Evolutionary conservation across 2,113 vertebrate genomes (phyloP).

Genomic region (Cololabis saira): DNA sequence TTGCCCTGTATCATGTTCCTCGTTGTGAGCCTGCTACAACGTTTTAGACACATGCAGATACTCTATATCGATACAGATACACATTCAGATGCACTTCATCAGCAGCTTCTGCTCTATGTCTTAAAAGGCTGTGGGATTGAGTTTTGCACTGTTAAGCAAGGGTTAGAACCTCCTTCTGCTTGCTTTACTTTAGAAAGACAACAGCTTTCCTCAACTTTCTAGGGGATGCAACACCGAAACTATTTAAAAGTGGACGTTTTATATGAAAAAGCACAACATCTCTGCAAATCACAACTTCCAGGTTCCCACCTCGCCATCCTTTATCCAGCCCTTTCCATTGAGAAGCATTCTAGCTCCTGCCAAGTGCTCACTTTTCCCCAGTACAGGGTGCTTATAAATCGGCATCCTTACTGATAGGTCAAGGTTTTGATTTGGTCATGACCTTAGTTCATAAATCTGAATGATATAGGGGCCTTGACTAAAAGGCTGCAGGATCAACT

Average conservation of each 20-base stretch:
- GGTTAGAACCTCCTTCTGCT: slow-evolving; percentile 18
- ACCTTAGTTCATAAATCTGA: slow-evolving; percentile 80
- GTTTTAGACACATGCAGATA: too few species aligned
- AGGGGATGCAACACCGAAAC: slow-evolving; percentile 29
- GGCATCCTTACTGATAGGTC: slow-evolving; percentile 70
- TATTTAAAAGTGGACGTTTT: slow-evolving; percentile 46
- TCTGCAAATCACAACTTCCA: slow-evolving; percentile 75
- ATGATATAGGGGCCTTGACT: slow-evolving; percentile 75
- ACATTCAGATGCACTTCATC: too few species aligned
- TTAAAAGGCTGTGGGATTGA: too few species aligned
- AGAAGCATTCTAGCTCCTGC: slow-evolving; percentile 64
- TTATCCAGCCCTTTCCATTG: slow-evolving; percentile 52
- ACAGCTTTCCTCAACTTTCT: slow-evolving; percentile 27
- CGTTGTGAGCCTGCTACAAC: too few species aligned
- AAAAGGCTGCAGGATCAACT: slow-evolving; percentile 71
- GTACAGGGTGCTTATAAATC: slow-evolving; percentile 76
- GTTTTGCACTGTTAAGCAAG: not conserved
- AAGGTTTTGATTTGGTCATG: slow-evolving; percentile 82
- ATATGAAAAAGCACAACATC: slow-evolving; percentile 64
- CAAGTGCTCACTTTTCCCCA: slow-evolving; percentile 59
- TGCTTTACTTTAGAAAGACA: slow-evolving; percentile 33
- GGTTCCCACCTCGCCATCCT: slow-evolving; percentile 52
- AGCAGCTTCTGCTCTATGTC: too few species aligned
- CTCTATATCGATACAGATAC: too few species aligned
- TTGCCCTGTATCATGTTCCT: too few species aligned